A percentile compares a stretch with the other conserved stretches of the same genome.
Conservation (phyloP, 2,888 invertebrate species). For the Troides aeacus region DNA sequence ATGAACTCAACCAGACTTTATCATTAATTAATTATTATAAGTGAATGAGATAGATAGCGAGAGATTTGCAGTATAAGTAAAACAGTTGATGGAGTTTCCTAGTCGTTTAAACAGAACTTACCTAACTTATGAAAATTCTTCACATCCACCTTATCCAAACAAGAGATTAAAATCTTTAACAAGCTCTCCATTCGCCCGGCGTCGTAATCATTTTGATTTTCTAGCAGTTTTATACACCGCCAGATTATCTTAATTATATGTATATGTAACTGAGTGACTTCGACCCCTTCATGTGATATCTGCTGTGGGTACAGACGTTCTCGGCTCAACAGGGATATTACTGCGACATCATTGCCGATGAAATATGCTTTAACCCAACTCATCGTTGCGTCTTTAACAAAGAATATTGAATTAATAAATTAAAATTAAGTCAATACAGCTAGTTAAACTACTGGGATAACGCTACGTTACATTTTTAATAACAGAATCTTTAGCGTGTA, state of each 20-base stretch:
- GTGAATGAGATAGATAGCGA: too few relatives aligned
- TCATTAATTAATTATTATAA: too few relatives aligned
- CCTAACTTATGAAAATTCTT: constrained; percentile 74
- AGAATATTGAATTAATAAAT: too few relatives aligned
- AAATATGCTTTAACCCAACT: constrained; percentile 62
- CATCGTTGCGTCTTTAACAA: constrained; percentile 44
- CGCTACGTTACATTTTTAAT: too few relatives aligned
- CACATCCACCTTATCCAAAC: constrained; percentile 64
- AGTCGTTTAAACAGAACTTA: constrained; percentile 39
- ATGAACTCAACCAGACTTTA: too few relatives aligned
- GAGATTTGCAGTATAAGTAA: too few relatives aligned
- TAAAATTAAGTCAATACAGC: too few relatives aligned
- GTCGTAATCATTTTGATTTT: constrained; percentile 50
- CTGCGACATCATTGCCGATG: constrained; percentile 57
- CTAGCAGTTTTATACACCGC: constrained; percentile 52
- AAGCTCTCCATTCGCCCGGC: constrained; percentile 58
- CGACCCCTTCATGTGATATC: constrained; percentile 58
- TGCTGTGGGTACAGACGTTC: constrained; percentile 64
- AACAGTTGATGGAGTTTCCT: too few relatives aligned
- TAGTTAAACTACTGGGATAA: too few relatives aligned
- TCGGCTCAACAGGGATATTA: constrained; percentile 60
- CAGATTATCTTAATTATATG: constrained; percentile 63
- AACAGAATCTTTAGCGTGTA: too few relatives aligned
- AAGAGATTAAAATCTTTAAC: constrained; percentile 63
- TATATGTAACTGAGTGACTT: constrained; percentile 64